These are phyloP conservation scores for Vicugna pacos DNA, from an alignment of 2,113 vertebrate genomes.

Conservation along the genomic window DNA sequence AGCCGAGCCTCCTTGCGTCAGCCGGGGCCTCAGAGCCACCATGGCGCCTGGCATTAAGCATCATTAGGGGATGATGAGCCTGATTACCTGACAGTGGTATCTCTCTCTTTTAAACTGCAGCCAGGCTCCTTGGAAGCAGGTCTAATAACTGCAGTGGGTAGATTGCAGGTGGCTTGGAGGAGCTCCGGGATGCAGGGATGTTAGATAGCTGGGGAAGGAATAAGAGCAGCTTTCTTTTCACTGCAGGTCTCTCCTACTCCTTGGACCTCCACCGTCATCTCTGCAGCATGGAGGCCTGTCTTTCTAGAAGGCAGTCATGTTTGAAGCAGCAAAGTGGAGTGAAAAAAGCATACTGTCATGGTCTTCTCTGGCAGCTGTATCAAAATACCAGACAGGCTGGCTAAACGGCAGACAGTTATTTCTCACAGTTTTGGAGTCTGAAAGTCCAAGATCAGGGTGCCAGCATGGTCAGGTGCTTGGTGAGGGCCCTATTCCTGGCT, in stretches of 20 bases:
- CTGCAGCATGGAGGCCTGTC: neutral
- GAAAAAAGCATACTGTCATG: neutral
- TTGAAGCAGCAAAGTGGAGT: neutral
- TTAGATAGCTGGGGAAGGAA: neutral
- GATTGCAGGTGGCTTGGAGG: neutral
- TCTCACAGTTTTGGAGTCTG: neutral
- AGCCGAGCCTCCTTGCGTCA: neutral
- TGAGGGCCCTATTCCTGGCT: neutral
- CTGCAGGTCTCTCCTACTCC: neutral
- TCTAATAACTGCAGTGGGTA: neutral
- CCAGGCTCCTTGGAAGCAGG: neutral
- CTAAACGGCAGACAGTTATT: neutral
- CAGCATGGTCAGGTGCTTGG: neutral
- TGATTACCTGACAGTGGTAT: neutral
- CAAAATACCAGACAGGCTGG: neutral
- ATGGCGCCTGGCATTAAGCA: neutral
- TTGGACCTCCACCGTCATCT: neutral
- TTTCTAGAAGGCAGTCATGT: neutral
- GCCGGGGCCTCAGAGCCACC: neutral
- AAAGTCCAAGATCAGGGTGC: neutral
- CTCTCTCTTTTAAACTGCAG: slow-evolving; percentile 17
- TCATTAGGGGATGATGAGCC: neutral
- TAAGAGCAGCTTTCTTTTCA: neutral
- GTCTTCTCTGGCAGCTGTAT: neutral
- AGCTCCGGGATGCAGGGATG: neutral